A percentile compares a stretch with the other conserved stretches of the same genome.
phyloP scores from a whole-genome alignment of 2,113 vertebrate genomes.

The Misgurnus mizolepis region DNA sequence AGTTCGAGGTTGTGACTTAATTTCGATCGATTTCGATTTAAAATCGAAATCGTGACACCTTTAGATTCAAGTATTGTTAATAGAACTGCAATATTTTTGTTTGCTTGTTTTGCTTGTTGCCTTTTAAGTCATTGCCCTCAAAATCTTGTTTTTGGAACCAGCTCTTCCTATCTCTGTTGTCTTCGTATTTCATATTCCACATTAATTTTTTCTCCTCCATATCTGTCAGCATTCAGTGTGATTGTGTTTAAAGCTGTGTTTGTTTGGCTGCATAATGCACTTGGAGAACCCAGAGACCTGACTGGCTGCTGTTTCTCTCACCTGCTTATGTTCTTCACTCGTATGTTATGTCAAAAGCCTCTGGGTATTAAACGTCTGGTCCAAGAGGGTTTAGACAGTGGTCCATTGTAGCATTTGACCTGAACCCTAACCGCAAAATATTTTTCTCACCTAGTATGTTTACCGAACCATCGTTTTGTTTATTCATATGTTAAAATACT shows the following conservation, averaged over 20 bases:
- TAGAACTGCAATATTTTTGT: too few species aligned
- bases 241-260: slow-evolving; percentile 40
- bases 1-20: too few species aligned
- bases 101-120: too few species aligned
- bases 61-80: too few species aligned
- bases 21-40: too few species aligned
- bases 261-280: slow-evolving; percentile 43
- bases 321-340: slow-evolving; percentile 34
- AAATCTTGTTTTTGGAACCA: too few species aligned
- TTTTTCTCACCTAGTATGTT: background rate
- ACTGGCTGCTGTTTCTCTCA: slow-evolving; percentile 37
- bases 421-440: slow-evolving; percentile 12
- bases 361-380: slow-evolving; percentile 25
- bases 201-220: background rate
- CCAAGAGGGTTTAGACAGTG: slow-evolving; percentile 28
- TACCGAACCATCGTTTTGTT: slow-evolving; percentile 10
- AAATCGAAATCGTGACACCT: too few species aligned
- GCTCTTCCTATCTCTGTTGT: background rate
- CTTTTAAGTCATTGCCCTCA: too few species aligned
- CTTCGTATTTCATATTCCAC: background rate
- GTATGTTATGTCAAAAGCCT: slow-evolving; percentile 27
- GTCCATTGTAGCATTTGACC: slow-evolving; percentile 12
- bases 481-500: slow-evolving; percentile 20
- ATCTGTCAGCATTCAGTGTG: slow-evolving; percentile 22
- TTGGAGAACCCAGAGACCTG: slow-evolving; percentile 11